Conservation (phyloP, 2,888 invertebrate genomes). For the Pogonocherus hispidulus region DNA sequence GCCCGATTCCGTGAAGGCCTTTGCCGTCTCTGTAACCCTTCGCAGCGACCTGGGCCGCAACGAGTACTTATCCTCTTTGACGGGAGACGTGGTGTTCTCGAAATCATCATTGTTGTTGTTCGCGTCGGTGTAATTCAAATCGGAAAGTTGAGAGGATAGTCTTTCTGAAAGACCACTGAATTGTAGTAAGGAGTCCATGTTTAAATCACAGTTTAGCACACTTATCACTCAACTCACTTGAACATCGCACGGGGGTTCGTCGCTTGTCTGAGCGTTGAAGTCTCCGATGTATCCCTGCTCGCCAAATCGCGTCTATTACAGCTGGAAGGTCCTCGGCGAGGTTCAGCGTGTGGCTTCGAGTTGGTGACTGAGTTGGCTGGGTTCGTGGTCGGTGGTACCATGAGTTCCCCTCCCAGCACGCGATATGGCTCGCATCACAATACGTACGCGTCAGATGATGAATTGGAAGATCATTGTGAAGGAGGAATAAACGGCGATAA, state of each 20-base stretch:
- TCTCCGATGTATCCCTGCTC: conserved; percentile 36
- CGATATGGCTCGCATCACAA: conserved; percentile 60
- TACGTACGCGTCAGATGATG: conserved; percentile 62
- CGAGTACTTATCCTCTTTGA: conserved; percentile 75
- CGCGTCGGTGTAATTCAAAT: conserved; percentile 62
- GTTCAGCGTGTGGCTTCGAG: conserved; percentile 59
- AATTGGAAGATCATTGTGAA: conserved; percentile 61
- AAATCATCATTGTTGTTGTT: conserved; percentile 66
- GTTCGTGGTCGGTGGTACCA: conserved; percentile 50
- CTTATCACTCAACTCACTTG: conserved; percentile 40
- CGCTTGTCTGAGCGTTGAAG: conserved; percentile 41
- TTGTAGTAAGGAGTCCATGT: conserved; percentile 60
- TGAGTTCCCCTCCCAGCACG: conserved; percentile 55
- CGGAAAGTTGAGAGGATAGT: conserved; percentile 45
- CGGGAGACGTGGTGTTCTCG: conserved; percentile 45
- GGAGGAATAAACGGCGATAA: conserved; percentile 63
- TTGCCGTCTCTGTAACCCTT: conserved; percentile 69
- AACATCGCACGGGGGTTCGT: conserved; percentile 37
- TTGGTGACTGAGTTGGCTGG: conserved; percentile 61
- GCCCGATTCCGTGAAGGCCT: conserved; percentile 40
- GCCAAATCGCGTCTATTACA: conserved; percentile 19
- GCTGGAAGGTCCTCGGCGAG: conserved; percentile 41
- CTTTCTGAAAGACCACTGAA: conserved; percentile 53
- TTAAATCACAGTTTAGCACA: conserved; percentile 34
- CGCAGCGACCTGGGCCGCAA: conserved; percentile 77